Conservation (phyloP, 2,797 vertebrate genomes). For the Chloroceryle amazona region DNA sequence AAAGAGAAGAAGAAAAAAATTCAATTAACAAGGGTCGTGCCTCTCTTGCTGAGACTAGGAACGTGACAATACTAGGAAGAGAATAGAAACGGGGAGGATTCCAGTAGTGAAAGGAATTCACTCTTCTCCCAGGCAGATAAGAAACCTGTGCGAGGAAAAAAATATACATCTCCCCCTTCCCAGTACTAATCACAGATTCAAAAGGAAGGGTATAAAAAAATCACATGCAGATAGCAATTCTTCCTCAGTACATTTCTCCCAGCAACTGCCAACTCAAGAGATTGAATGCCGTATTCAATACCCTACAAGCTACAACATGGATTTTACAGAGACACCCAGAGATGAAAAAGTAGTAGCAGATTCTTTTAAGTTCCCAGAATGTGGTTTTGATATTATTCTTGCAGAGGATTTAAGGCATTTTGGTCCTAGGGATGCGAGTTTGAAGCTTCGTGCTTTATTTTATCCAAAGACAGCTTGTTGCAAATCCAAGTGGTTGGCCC, state of each 20-base stretch:
- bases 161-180: too few species aligned
- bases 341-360: too few species aligned
- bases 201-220: too few species aligned
- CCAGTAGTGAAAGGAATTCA: neutral
- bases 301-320: too few species aligned
- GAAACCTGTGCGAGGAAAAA: neutral
- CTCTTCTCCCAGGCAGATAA: neutral
- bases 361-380: too few species aligned
- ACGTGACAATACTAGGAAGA: neutral
- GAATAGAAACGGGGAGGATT: neutral
- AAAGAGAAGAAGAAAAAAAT: neutral
- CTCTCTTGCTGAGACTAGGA: neutral
- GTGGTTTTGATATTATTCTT: neutral
- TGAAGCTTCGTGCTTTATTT: neutral
- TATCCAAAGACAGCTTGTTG: rapidly evolving
- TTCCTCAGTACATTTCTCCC: too few species aligned
- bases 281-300: too few species aligned
- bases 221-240: too few species aligned
- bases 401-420: neutral
- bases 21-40: neutral
- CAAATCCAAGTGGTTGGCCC: neutral
- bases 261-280: too few species aligned
- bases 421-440: neutral
- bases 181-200: too few species aligned
- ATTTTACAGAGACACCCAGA: too few species aligned